Evolutionary conservation across 2,888 invertebrate species (phyloP), one percentile per base, ranked within the genome.

Genomic region (Epinotia nisella): DNA sequence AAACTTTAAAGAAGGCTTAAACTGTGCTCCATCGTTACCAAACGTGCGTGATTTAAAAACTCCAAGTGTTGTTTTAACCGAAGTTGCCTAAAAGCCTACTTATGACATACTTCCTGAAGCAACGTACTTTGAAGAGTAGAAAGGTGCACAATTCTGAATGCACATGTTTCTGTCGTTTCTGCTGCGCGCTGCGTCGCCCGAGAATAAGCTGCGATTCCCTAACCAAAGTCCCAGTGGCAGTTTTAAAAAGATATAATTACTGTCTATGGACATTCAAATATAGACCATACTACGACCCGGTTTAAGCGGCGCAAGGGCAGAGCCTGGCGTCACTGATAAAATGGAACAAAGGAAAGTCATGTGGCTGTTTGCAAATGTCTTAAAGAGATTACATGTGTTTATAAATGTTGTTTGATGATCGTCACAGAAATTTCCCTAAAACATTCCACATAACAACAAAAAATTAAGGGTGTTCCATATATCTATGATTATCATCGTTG

Each of bases 261-360:
- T 93, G 93, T 81, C 87, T 93, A 41, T 89, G 88, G 84, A 90
- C 91, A 35, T 93, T 93, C 77, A 93, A 93, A 77, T 93, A 91
- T 78, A 90, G 86, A 88, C 83, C 82, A 55, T 83, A 86, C 68
- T 85, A 82, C 78, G 86, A 87, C 76, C 83, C 82, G 53, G 68
- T 73, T 5, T 67, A 67, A 61, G 35, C 35, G 35, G 35, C 51
- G 72, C 21, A 64, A 74, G 24, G 55, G 59, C 70, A 35, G 24
- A 71, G 64, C 53, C 24, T 53, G 65, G 75, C 60, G 58, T 41
- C 68, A 61, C 56, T 79, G 82, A 83, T 83, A 84, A 82, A 73
- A 74, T 75, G 77, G 81, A 75, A 83, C 82, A 85, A 85, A 82
- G 81, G 80, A 81, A 79, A 80, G 80, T 81, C 80, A 69, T 78